Base-by-base conservation (phyloP, 1,140 invertebrate genomes). In the Drosophila ficusphila region DNA sequence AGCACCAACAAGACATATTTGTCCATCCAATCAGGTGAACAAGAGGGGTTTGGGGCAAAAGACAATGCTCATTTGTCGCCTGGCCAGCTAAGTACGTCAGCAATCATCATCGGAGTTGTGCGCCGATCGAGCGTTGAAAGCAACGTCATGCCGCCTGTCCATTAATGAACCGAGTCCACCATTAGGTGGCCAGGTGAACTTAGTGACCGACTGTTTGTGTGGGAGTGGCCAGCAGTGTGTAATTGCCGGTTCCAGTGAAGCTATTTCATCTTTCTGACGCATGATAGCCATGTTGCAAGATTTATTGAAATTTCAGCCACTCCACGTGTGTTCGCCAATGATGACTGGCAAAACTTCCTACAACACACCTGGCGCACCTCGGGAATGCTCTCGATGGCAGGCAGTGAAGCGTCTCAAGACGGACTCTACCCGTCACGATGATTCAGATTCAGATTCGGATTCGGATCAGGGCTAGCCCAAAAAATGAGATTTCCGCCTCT, bases 101-200 rank as follows among this genome's bases (percentile, higher is more conserved):
- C 41, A 14, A 36, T 41, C 31, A 61, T 18, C 34, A 27, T 27
- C 4, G 19, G 21, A 42, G 39, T 6, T 21, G 41, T 34, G 4
- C 12, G 16, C 49, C 36, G 58, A 73, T 64, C 49, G 38, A 73
- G 61, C 68, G 47, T 38, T 48, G 54, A 76, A 54, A 61, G 79
- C 53, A 71, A 41, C 71, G 81, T 65, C 82, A 79, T 86, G 81
- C 61, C 64, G 62, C 62, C 62, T 57, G 58, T 64, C 68, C 71
- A 76, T 81, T 85, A 85, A 86, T 61, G 67, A 60, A 81, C 72
- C 62, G 57, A 61, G 76, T 52, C 72, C 71, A 81, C 60, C 52
- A 76, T 76, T 76, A 83, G 46, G 49, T 39, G 12, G 52, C 29
- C 53, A 57, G 48, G 48, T 61, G 41, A 72, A 62, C 56, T 57